Base-by-base conservation (phyloP, 1,140 invertebrate genomes). In the Pomacea maculata region DNA sequence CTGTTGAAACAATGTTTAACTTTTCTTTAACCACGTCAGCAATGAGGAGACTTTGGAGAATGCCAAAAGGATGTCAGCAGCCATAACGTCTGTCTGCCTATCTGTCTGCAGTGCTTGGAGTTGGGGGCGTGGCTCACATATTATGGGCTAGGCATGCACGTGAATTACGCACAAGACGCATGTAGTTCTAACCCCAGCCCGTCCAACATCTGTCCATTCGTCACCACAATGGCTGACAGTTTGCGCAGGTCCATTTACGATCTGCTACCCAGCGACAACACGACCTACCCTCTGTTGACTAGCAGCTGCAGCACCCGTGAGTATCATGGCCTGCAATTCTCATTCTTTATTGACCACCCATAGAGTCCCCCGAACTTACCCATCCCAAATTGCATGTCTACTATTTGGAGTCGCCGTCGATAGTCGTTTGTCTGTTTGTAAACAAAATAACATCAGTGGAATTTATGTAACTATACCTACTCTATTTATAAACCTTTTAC, bases 141-240 rank as follows among this genome's bases (percentile, higher is more conserved):
- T 14, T 10, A 55, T 15, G 57, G 21, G n/a, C 52, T 17, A 17
- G 29, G 71, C 71, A 65, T 29, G 57, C 64, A 2, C 0, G 9
- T n/a, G 15, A 77, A n/a, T 21, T 25, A 63, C 55, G 21, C 14
- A n/a, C 52, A 76, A 4, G 34, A 76, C 9, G 55, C 70, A 65
- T 78, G 77, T 67, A 14, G 54, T 6, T 45, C 15, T 21, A 21
- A 71, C 52, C 34, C 65, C 45, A 6, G 25, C 3, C 19, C 52
- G 11, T n/a, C 67, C 6, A 78, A 70, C 67, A 67, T 78, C 17
- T 78, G 77, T 52, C 54, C 34, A 12, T 25, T 78, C 45, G 19
- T 78, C 9, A 17, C 54, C 17, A 2, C 15, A 1, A 15, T 78
- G 65, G 77, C 65, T 8, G 77, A 78, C 52, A 10, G 8, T 45